These are phyloP conservation scores for Chloebia gouldiae DNA, from an alignment of 2,113 vertebrate genomes.

Conservation along the genomic window DNA sequence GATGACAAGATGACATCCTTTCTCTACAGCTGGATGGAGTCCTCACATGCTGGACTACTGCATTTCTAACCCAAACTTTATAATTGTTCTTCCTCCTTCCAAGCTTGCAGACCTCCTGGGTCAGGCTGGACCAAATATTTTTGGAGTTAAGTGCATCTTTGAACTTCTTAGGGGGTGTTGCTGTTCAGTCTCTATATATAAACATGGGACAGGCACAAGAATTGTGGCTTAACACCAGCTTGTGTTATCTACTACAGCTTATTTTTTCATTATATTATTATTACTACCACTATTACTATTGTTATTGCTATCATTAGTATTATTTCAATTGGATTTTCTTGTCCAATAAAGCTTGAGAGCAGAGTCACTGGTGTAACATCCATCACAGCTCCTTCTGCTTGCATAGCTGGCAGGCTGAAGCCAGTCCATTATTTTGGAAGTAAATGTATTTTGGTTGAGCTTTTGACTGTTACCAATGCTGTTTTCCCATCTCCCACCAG, in stretches of 20 bases:
- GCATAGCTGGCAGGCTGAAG: not conserved
- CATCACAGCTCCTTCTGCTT: not conserved
- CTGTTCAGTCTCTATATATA: accelerated
- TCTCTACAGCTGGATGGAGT: not conserved
- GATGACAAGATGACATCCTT: not conserved
- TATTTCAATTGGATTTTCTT: not conserved
- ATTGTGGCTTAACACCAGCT: not conserved
- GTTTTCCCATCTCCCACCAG: not conserved
- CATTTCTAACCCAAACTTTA: not conserved
- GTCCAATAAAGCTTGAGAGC: not conserved
- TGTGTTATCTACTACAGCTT: not conserved
- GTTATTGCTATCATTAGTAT: not conserved
- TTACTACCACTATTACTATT: not conserved
- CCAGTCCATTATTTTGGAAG: not conserved
- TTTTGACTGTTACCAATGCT: not conserved
- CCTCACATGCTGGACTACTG: not conserved
- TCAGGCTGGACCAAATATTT: not conserved
- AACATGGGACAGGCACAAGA: not conserved
- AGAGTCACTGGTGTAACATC: not conserved
- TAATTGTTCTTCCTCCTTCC: not conserved
- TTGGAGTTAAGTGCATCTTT: not conserved
- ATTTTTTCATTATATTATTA: not conserved
- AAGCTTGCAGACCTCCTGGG: not conserved
- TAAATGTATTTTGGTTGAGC: not conserved
- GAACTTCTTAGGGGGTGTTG: not conserved